A percentile compares a stretch with the other conserved stretches of the same genome.
Conservation (phyloP, 2,888 invertebrate species). For the Phyllotreta striolata region DNA sequence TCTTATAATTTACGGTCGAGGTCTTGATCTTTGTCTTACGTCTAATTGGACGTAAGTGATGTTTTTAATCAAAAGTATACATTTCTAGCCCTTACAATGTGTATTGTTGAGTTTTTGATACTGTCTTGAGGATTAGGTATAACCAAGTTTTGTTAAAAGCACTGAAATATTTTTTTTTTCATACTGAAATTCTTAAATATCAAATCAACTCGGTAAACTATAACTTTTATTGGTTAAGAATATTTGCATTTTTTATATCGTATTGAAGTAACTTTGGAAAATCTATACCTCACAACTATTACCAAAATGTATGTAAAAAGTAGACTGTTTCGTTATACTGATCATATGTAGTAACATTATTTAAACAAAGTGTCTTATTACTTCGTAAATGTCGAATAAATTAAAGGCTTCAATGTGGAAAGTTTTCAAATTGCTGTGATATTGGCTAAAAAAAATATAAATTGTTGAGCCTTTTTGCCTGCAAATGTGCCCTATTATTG, state of each 20-base stretch:
- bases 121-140: not conserved
- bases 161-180: no score
- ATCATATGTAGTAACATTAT: no score
- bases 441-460: constrained; percentile 18
- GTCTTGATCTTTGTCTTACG: constrained; percentile 54
- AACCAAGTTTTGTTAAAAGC: not conserved
- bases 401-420: constrained; percentile 15
- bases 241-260: no score
- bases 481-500: constrained; percentile 24
- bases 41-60: constrained; percentile 28
- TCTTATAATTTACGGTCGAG: constrained; percentile 55
- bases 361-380: constrained; percentile 9
- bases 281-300: no score
- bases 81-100: not conserved
- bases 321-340: no score
- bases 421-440: constrained; percentile 29
- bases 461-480: constrained; percentile 28
- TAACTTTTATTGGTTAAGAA: no score
- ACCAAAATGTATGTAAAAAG: no score
- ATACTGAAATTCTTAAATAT: no score
- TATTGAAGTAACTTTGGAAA: no score
- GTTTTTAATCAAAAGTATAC: not conserved
- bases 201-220: no score
- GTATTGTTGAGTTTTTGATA: not conserved
- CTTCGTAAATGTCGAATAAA: constrained; percentile 1